phyloP scores from a whole-genome alignment of 2,888 invertebrate species.

The Dicranocentrus wangi region DNA sequence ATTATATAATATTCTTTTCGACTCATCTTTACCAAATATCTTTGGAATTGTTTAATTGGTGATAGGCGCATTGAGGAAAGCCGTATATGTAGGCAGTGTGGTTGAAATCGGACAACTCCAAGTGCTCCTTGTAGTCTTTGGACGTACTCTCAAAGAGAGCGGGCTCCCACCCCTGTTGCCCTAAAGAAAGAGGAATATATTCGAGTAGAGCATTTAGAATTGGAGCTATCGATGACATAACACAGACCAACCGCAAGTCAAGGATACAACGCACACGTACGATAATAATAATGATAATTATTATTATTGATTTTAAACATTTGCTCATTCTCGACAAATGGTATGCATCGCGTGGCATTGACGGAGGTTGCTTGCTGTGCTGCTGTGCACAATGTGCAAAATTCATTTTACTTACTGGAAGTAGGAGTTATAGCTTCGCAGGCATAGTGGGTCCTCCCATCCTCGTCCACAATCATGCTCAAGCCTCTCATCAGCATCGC shows the following conservation, averaged over 20 bases:
- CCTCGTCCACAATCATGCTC: not conserved
- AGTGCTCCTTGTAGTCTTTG: conserved; percentile 36
- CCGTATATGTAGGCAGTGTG: conserved; percentile 19
- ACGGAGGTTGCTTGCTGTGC: too few relatives aligned
- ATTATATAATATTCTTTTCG: not conserved
- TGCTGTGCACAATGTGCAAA: not conserved
- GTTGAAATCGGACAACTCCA: conserved; percentile 26
- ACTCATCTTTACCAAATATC: conserved; percentile 61
- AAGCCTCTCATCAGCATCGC: conserved; percentile 10
- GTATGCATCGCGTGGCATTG: too few relatives aligned
- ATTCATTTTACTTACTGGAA: conserved; percentile 24
- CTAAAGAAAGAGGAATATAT: not conserved
- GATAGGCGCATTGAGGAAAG: conserved; percentile 41
- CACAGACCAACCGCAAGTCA: too few relatives aligned
- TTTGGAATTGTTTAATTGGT: conserved; percentile 40
- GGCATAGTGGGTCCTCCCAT: not conserved
- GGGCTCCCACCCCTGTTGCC: conserved; percentile 43
- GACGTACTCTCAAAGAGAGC: conserved; percentile 42
- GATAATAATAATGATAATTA: too few relatives aligned
- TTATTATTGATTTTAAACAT: too few relatives aligned
- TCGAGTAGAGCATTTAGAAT: too few relatives aligned
- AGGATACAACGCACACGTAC: too few relatives aligned
- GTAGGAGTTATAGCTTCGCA: conserved; percentile 11
- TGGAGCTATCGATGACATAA: too few relatives aligned
- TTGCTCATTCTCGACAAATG: too few relatives aligned